A percentile compares a stretch with the other conserved stretches of the same genome.
These are phyloP conservation scores for Caenorhabditis angaria DNA, from an alignment of 2,888 invertebrate species.

Conservation along the genomic window DNA sequence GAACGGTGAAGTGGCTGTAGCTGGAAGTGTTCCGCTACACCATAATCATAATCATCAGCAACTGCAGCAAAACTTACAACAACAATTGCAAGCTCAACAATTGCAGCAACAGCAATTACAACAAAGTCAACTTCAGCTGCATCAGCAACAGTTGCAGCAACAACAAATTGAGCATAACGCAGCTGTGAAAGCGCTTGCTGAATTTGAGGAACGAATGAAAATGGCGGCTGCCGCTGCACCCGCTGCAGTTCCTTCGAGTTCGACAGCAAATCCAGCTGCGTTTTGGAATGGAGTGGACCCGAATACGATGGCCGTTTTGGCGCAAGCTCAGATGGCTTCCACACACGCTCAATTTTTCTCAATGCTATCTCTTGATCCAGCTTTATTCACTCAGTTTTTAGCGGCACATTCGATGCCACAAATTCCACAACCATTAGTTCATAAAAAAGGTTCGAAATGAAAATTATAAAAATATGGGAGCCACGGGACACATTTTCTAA, in stretches of 20 bases:
- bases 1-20: slow-evolving; percentile 13
- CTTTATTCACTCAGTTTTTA: slow-evolving; percentile 47
- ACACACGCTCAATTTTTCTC: slow-evolving; percentile 42
- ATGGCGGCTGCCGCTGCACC: slow-evolving; percentile 3
- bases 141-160: slow-evolving; percentile 8
- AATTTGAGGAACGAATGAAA: slow-evolving; percentile 4
- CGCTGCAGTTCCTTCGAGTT: neutral
- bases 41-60: slow-evolving; percentile 16
- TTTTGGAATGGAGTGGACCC: slow-evolving; percentile 39
- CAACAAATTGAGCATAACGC: neutral
- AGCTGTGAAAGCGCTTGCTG: neutral
- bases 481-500: too few relatives aligned
- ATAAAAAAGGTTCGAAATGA: slow-evolving; percentile 37
- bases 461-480: too few relatives aligned
- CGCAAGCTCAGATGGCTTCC: slow-evolving; percentile 42
- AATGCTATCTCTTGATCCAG: slow-evolving; percentile 45
- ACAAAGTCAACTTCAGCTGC: neutral
- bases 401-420: slow-evolving; percentile 40
- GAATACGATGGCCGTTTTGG: slow-evolving; percentile 36
- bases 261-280: slow-evolving; percentile 8
- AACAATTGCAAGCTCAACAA: neutral
- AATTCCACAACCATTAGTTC: slow-evolving; percentile 39
- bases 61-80: slow-evolving; percentile 1
- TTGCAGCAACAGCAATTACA: neutral
- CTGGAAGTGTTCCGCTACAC: slow-evolving; percentile 1